Conservation (phyloP, 1,140 invertebrate species). For the Scaptomyza graminum region DNA sequence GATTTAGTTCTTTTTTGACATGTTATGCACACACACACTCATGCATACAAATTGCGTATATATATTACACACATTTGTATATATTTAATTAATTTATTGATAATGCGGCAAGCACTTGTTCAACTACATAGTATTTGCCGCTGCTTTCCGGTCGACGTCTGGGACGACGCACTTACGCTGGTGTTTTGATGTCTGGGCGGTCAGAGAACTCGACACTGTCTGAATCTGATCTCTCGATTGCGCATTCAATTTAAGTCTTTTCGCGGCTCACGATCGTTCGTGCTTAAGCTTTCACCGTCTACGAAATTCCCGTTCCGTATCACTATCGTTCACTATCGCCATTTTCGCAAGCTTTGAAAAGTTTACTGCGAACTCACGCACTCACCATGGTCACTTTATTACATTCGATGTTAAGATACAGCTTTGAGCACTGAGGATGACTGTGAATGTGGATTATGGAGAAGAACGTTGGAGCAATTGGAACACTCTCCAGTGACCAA, state of each 20-base stretch:
- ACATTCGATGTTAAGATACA: not conserved
- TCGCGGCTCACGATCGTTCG: conserved; percentile 56
- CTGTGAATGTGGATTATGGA: conserved; percentile 1
- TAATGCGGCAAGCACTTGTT: conserved; percentile 15
- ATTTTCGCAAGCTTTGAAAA: conserved; percentile 4
- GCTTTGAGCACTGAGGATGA: conserved; percentile 6
- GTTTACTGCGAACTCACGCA: not conserved
- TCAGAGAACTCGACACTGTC: conserved; percentile 68
- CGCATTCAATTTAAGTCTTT: conserved; percentile 78
- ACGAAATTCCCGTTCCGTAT: too few relatives aligned
- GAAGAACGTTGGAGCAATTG: not conserved
- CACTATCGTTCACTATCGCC: not conserved
- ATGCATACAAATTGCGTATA: not conserved
- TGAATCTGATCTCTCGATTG: conserved; percentile 61
- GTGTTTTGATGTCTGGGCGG: conserved; percentile 46
- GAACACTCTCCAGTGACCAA: not conserved
- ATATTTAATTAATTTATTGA: conserved; percentile 11
- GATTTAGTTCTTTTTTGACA: conserved; percentile 32
- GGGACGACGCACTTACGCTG: conserved; percentile 53
- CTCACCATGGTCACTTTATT: not conserved
- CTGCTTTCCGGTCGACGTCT: not conserved
- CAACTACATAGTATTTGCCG: conserved; percentile 12
- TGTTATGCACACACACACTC: not conserved
- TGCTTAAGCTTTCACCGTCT: conserved; percentile 35
- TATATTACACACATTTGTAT: conserved; percentile 2